Evolutionary conservation across 2,888 invertebrate genomes (phyloP), one percentile per base, ranked within the genome.

Genomic region (Pegoplata infirma): DNA sequence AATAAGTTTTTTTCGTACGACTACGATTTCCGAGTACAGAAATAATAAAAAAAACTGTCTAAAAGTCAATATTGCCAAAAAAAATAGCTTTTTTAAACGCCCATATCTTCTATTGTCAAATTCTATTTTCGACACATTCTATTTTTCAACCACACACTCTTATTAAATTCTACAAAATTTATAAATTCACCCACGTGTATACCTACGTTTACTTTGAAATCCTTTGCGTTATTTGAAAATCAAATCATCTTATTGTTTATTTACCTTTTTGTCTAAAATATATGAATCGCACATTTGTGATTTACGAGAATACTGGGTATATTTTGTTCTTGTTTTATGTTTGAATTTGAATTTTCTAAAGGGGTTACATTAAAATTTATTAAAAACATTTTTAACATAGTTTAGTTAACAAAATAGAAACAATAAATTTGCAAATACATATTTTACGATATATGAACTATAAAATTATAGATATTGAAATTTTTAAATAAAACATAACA

Each of bases 261-360:
- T 76, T 46, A 68, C 63, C 63, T 69, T 74, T n/a, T 49, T 68
- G 36, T 4, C 21, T 53, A 49, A 76, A 8, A 56, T 56, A 23
- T 23, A 44, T 17, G 63, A 53, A 53, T 64, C 40, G 68, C 58
- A 77, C 68, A 69, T 58, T 69, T 78, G 64, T 74, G 73, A 78
- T 78, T 74, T 78, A 78, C 68, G 73, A 64, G 47, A 32, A 46
- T 36, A 53, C 59, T 68, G 68, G 72, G 63, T 58, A 68, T 63
- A 61, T 40, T 40, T 55, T 25, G 8, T 16, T 25, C 23, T 25
- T 36, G 47, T 46, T 19, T 1, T 49, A 21, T 58, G 44, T n/a
- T n/a, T n/a, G n/a, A n/a, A n/a, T n/a, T n/a, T 53, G 46, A 49
- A 32, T 77, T 72, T 68, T n/a, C n/a, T 56, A 47, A 78, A 78